These are phyloP conservation scores for Brienomyrus brachyistius DNA, from an alignment of 2,113 vertebrate species.

Conservation along the genomic window DNA sequence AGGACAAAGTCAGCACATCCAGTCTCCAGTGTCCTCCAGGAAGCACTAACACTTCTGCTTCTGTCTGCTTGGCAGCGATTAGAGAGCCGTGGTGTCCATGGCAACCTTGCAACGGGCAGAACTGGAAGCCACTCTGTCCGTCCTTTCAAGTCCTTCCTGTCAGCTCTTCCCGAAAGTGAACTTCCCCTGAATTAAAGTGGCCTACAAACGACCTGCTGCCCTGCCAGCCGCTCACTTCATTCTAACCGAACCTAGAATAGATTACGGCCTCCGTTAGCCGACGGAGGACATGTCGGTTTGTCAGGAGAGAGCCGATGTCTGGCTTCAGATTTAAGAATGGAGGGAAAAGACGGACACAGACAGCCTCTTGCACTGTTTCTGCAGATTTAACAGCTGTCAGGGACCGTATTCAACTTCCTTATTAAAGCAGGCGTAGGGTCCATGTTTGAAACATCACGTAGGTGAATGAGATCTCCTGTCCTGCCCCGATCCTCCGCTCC, in stretches of 20 bases:
- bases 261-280: background rate
- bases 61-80: background rate
- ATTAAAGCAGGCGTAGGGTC: background rate
- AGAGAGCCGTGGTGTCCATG: background rate
- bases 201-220: background rate
- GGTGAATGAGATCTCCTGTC: background rate
- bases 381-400: background rate
- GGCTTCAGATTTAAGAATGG: background rate
- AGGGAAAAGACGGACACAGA: background rate
- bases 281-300: background rate
- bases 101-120: background rate
- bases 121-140: background rate
- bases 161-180: background rate
- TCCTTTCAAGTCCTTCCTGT: background rate
- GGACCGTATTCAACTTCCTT: background rate
- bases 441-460: background rate
- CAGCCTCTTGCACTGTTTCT: background rate
- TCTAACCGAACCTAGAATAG: background rate
- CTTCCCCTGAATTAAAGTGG: background rate
- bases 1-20: background rate
- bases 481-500: too few relatives aligned
- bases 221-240: background rate
- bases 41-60: background rate
- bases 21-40: background rate
- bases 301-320: background rate